These are phyloP conservation scores for Watsonalla binaria DNA, from an alignment of 2,888 invertebrate species.

Conservation along the genomic window DNA sequence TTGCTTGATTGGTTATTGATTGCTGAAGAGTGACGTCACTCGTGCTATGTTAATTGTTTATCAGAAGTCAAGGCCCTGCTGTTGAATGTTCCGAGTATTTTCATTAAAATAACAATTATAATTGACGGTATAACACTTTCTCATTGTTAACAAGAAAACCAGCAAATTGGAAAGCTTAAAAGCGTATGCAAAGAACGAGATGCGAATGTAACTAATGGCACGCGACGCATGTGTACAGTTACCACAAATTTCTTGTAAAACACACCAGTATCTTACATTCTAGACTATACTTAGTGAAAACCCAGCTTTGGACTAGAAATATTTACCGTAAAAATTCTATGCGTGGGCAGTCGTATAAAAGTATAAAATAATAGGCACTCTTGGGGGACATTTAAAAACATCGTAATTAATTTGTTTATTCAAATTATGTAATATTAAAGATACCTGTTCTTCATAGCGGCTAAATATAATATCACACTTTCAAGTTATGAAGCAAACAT, in stretches of 20 bases:
- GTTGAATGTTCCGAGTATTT: no score
- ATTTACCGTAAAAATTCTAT: not conserved
- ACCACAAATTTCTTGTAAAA: slow-evolving; percentile 9
- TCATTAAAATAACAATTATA: not conserved
- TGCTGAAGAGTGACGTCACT: not conserved
- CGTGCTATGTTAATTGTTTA: not conserved
- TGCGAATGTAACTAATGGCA: not conserved
- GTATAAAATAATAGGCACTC: not conserved
- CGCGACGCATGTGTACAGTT: slow-evolving; percentile 2
- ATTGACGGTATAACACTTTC: not conserved
- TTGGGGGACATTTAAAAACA: not conserved
- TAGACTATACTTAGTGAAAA: slow-evolving; percentile 8
- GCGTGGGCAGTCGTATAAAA: not conserved
- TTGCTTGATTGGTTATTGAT: not conserved
- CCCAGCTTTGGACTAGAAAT: slow-evolving; percentile 1
- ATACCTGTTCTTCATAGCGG: not conserved
- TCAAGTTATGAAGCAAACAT: not conserved
- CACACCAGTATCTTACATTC: slow-evolving; percentile 7
- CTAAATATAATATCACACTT: not conserved
- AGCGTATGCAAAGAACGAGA: not conserved
- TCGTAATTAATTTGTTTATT: not conserved
- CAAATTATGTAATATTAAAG: not conserved
- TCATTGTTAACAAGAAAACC: not conserved
- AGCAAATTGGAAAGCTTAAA: not conserved
- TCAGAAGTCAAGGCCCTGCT: not conserved